Conservation (phyloP, 2,113 vertebrate species). For the Galemys pyrenaicus region DNA sequence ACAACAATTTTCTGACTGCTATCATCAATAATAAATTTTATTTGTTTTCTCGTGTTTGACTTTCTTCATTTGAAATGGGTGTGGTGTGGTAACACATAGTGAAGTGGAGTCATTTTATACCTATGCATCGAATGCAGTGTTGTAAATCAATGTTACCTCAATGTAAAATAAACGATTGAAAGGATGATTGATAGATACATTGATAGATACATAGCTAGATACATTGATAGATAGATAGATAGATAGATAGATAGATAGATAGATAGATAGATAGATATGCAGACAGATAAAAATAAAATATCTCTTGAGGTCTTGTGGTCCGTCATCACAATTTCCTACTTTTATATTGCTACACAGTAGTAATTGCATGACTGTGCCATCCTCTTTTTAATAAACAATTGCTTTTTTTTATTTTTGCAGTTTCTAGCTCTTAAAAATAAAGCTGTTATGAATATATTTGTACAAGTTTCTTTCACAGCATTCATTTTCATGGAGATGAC, state of each 20-base stretch:
- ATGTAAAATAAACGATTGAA: too few species aligned
- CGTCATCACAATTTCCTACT: neutral
- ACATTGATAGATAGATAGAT: too few species aligned
- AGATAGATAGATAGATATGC: too few species aligned
- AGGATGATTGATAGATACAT: too few species aligned
- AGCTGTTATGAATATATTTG: neutral
- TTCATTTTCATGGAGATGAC: neutral
- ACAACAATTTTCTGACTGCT: neutral
- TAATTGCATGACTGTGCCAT: neutral
- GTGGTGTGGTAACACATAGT: too few species aligned
- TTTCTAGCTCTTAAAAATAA: neutral
- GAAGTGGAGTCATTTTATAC: too few species aligned
- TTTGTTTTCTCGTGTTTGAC: neutral
- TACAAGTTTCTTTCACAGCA: neutral
- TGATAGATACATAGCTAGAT: too few species aligned
- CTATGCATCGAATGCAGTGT: too few species aligned
- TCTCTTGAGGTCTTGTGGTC: neutral
- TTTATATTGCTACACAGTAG: neutral
- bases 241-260: too few species aligned
- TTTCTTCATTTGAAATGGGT: neutral
- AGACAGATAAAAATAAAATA: too few species aligned
- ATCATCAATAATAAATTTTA: neutral
- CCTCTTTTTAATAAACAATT: neutral
- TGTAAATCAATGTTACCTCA: too few species aligned
- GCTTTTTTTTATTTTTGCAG: neutral